phyloP scores from a whole-genome alignment of 2,797 vertebrate species.

The Gymnoscopelus braueri region DNA sequence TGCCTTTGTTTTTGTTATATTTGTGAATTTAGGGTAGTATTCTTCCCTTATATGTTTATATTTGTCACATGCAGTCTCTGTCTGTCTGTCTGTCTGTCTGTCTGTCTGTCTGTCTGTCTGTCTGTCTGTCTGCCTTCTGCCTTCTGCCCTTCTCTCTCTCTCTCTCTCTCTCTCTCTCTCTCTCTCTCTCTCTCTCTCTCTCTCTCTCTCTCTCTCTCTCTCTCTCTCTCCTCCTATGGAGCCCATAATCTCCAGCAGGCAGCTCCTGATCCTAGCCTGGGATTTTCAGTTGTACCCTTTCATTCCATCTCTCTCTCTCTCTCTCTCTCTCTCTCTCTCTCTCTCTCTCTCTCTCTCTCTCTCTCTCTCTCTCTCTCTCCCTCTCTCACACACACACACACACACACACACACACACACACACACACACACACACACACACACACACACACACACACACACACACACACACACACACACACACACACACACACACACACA shows the following conservation, averaged over 20 bases:
- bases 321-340: slow-evolving; percentile 15
- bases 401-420: too few species aligned
- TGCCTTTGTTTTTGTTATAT: too few species aligned
- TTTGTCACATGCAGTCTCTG: background rate
- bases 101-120: background rate
- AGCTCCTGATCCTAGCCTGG: slow-evolving; percentile 30
- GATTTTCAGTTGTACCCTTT: slow-evolving; percentile 13
- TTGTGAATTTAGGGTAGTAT: too few species aligned
- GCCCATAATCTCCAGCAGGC: slow-evolving; percentile 51
- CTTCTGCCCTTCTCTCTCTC: background rate
- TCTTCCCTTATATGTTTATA: background rate
- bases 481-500: background rate
- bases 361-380: background rate
- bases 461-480: background rate
- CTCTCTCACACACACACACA: background rate
- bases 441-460: background rate
- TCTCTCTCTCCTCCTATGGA: background rate
- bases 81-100: background rate
- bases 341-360: background rate
- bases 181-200: slow-evolving; percentile 2
- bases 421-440: too few species aligned
- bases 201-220: background rate
- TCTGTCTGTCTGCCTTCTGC: background rate
- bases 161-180: background rate
- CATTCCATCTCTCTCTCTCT: slow-evolving; percentile 22